Base-by-base conservation (phyloP, 2,888 invertebrate species). In the Spatulosminthurus flaviceps region DNA sequence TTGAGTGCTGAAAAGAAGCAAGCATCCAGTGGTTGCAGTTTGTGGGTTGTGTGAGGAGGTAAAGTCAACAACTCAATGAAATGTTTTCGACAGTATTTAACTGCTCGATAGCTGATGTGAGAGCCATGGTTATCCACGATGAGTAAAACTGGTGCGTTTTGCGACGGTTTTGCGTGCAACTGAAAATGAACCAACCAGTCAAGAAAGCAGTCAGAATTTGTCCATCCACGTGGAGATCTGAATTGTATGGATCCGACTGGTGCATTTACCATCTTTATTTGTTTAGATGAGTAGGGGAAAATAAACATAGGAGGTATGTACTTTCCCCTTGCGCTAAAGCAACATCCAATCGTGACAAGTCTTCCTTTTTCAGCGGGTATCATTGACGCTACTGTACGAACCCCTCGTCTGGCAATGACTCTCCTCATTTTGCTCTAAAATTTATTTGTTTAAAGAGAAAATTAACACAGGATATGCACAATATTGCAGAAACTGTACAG, bases 281-380 rank as follows among this genome's bases (percentile, higher is more conserved):
- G 34, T 9, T 34, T 34, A 4, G 34, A 34, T n/a, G n/a, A n/a
- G n/a, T n/a, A n/a, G n/a, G 34, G 34, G 34, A 34, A 34, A 9
- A 34, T 34, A 34, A 34, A 34, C 34, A 34, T 7, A 34, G 34
- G 72, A 4, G 22, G 24, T 41, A 72, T 41, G 21, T 19, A 34
- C 0, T 24, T 11, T 21, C 64, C 64, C 13, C 26, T 16, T 0
- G 66, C 51, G 13, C 41, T 64, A 1, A 71, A 42, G 64, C 64
- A 61, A 24, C 64, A 72, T 5, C 64, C 66, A 0, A 69, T 26
- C 4, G 87, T 87, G 0, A 87, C 86, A 5, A 82, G 87, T 19
- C 86, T 86, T 0, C 77, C 69, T 7, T 60, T 11, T 83, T 88
- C 87, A 0, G 86, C 86, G 19, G 87, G 87, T 2, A 87, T 87